phyloP scores from a whole-genome alignment of 2,113 vertebrate species.

The Noctilio leporinus region DNA sequence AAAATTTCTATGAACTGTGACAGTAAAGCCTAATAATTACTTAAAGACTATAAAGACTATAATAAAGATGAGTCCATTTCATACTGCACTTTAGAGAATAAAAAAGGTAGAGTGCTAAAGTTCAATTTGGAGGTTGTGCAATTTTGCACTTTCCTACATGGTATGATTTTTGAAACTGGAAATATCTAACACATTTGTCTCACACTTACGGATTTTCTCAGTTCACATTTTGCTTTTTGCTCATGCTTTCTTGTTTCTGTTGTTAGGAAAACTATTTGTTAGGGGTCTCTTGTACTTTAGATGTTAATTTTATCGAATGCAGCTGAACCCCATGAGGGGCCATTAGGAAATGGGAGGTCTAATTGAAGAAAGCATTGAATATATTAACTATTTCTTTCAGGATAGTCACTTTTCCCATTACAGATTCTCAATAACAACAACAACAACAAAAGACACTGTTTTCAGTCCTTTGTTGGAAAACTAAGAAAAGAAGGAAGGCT shows the following conservation, averaged over 20 bases:
- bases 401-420: not conserved
- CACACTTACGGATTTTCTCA: not conserved
- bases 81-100: not conserved
- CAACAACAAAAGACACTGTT: not conserved
- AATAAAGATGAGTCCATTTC: slow-evolving; percentile 21
- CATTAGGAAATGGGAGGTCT: slow-evolving; percentile 17
- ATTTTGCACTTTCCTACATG: not conserved
- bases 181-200: not conserved
- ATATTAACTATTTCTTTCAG: slow-evolving; percentile 34
- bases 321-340: not conserved
- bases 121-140: not conserved
- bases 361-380: slow-evolving; percentile 28
- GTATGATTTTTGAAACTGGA: not conserved
- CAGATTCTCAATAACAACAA: slow-evolving; percentile 5
- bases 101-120: not conserved
- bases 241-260: not conserved
- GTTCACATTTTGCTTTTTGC: not conserved
- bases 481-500: not conserved
- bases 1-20: slow-evolving; percentile 43
- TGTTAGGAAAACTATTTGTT: not conserved
- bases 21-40: slow-evolving; percentile 61
- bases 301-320: not conserved
- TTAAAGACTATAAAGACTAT: slow-evolving; percentile 56
- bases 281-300: not conserved
- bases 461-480: slow-evolving; percentile 17